These are phyloP conservation scores for Acrossocheilus wenchowensis DNA, from an alignment of 2,797 vertebrate species.

Conservation along the genomic window DNA sequence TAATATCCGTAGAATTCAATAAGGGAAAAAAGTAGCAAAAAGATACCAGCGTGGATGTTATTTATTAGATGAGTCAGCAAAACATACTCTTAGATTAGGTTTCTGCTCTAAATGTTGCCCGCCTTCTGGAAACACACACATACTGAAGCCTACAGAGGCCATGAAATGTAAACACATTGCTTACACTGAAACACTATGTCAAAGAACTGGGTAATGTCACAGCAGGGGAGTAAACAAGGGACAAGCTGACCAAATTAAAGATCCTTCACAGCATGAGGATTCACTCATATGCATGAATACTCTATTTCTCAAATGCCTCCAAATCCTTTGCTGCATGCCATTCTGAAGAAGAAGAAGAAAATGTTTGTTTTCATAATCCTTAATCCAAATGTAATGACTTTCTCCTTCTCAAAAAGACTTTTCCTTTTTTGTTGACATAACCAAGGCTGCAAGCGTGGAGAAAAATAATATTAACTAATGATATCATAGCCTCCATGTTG, in stretches of 20 bases:
- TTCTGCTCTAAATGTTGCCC: conserved; percentile 10
- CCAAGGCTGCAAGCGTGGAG: background rate
- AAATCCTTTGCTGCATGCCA: background rate
- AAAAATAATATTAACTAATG: conserved; percentile 16
- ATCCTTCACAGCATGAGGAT: background rate
- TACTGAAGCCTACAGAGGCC: conserved; percentile 17
- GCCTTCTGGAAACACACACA: background rate
- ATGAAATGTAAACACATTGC: conserved; percentile 64
- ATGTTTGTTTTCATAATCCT: conserved; percentile 24
- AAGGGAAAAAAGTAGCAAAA: conserved; percentile 12
- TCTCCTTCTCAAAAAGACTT: conserved; percentile 3
- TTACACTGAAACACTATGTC: conserved; percentile 68
- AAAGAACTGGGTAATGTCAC: conserved; percentile 66
- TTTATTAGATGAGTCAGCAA: conserved; percentile 35
- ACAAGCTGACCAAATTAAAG: conserved; percentile 25
- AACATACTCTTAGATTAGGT: conserved; percentile 7
- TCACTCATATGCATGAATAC: background rate
- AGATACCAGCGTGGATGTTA: conserved; percentile 27
- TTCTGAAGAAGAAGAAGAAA: conserved; percentile 1
- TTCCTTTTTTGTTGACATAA: background rate
- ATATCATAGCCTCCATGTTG: conserved; percentile 2
- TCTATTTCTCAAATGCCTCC: conserved; percentile 5
- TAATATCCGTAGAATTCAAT: conserved; percentile 34
- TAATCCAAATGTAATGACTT: conserved; percentile 37
- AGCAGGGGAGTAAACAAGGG: conserved; percentile 55